phyloP scores from a whole-genome alignment of 1,140 invertebrate genomes.

The Bombus breviceps region DNA sequence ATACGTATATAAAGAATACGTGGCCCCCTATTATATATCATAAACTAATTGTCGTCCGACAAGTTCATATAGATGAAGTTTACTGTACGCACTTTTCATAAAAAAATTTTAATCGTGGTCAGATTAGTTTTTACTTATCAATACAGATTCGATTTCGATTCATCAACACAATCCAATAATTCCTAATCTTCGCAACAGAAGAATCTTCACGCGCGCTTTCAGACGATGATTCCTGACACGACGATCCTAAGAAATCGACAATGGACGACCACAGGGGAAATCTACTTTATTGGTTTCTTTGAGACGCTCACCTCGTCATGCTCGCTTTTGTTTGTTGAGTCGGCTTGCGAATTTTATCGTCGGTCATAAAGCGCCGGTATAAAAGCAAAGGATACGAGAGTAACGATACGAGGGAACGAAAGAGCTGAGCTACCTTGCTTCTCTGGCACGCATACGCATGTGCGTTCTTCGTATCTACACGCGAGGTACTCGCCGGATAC shows the following conservation, averaged over 20 bases:
- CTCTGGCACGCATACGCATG: background rate
- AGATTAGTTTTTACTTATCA: too few relatives aligned
- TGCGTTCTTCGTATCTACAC: background rate
- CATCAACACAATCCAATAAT: background rate
- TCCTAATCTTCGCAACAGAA: background rate
- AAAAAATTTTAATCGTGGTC: too few relatives aligned
- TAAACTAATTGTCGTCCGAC: too few relatives aligned
- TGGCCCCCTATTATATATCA: too few relatives aligned
- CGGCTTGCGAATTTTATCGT: conserved; percentile 54
- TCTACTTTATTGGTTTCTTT: conserved; percentile 48
- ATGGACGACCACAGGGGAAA: conserved; percentile 6
- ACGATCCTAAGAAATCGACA: background rate
- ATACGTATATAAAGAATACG: too few relatives aligned
- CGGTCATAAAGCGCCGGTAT: conserved; percentile 36
- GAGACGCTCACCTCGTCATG: conserved; percentile 21
- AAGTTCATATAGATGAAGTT: background rate
- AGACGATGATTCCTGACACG: background rate
- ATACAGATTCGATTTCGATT: too few relatives aligned
- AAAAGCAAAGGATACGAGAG: conserved; percentile 38
- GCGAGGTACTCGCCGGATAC: conserved; percentile 2
- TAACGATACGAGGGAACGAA: conserved; percentile 43
- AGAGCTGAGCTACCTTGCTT: conserved; percentile 21
- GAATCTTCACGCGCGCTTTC: background rate
- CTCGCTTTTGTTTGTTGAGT: conserved; percentile 43
- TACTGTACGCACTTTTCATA: too few relatives aligned